These are phyloP conservation scores for Drosophila ambigua DNA, from an alignment of 1,140 invertebrate genomes.

Conservation along the genomic window DNA sequence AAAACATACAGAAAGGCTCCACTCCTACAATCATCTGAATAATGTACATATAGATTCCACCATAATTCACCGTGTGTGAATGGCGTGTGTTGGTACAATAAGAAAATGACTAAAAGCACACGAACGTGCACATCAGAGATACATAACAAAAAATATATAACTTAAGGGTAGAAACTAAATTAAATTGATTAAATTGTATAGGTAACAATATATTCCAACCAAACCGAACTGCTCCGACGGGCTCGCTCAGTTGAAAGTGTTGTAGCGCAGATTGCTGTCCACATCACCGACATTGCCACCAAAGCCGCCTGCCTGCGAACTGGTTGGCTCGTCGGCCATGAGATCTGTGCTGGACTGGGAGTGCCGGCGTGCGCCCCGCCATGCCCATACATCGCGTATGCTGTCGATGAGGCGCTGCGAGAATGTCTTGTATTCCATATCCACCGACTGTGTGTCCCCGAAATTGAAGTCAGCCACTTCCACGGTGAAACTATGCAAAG, in stretches of 20 bases:
- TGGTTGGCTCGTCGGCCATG: conserved; percentile 62
- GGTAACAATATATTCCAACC: conserved; percentile 53
- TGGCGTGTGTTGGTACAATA: conserved; percentile 29
- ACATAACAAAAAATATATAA: conserved; percentile 58
- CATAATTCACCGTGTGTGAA: conserved; percentile 3
- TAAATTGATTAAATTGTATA: conserved; percentile 69
- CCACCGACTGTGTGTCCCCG: conserved; percentile 88
- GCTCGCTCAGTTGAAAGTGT: conserved; percentile 67
- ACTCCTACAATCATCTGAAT: not conserved
- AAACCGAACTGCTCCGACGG: not conserved
- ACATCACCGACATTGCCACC: conserved; percentile 68
- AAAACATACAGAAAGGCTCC: conserved; percentile 21
- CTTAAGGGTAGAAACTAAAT: conserved; percentile 53
- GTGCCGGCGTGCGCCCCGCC: conserved; percentile 60
- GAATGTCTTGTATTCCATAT: conserved; percentile 94
- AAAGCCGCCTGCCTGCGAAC: conserved; percentile 24
- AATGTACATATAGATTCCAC: conserved; percentile 7
- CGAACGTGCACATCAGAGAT: conserved; percentile 38
- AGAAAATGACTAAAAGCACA: conserved; percentile 60
- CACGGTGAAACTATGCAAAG: conserved; percentile 87
- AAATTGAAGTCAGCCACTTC: conserved; percentile 96
- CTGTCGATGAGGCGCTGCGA: conserved; percentile 90
- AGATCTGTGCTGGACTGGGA: conserved; percentile 75
- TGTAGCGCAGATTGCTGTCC: conserved; percentile 79
- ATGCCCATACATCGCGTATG: conserved; percentile 85